These are phyloP conservation scores for Synergus itoensis DNA, from an alignment of 2,888 invertebrate species.

Conservation along the genomic window DNA sequence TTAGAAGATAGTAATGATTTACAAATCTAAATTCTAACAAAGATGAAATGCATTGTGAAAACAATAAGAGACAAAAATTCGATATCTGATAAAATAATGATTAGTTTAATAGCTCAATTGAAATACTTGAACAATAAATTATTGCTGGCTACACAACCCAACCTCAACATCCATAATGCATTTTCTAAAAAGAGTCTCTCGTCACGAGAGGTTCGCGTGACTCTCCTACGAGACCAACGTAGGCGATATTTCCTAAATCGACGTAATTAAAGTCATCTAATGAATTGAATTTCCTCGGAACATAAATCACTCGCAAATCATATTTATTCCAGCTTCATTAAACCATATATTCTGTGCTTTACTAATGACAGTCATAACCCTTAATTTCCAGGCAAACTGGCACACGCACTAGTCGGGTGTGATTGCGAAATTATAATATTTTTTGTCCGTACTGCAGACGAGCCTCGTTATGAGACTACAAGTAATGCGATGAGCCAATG, in stretches of 20 bases:
- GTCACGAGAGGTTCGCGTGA: constrained; percentile 25
- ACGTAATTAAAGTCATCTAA: constrained; percentile 22
- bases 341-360: neutral
- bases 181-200: constrained; percentile 5
- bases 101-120: constrained; percentile 47
- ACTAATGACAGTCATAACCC: neutral
- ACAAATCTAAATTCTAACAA: neutral
- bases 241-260: constrained; percentile 16
- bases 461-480: constrained; percentile 19
- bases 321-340: neutral
- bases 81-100: constrained; percentile 35
- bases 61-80: neutral
- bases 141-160: neutral
- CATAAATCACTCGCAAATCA: neutral
- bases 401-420: neutral
- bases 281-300: neutral
- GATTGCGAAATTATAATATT: constrained; percentile 2
- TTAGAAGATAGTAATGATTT: too few relatives aligned
- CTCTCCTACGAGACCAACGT: neutral
- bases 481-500: constrained; percentile 10
- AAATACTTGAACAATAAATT: constrained; percentile 31
- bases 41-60: neutral
- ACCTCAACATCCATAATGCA: neutral
- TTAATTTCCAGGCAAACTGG: neutral
- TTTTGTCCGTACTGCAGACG: neutral